These are phyloP conservation scores for Trogon surrucura DNA, from an alignment of 2,113 vertebrate genomes.

Conservation along the genomic window DNA sequence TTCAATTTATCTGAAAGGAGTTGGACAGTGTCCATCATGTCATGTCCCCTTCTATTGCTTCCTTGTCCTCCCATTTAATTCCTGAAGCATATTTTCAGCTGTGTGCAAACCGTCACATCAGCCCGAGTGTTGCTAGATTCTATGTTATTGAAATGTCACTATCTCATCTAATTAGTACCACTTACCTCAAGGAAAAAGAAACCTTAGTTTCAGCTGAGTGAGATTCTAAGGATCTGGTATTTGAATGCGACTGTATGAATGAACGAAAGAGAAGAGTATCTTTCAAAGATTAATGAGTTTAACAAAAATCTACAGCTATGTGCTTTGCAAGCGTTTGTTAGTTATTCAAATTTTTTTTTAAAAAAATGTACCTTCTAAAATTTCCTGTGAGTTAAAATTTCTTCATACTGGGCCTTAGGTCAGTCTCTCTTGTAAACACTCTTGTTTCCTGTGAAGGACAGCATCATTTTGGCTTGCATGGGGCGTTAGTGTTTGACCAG, in stretches of 20 bases:
- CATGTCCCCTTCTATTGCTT: not conserved
- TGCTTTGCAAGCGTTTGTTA: not conserved
- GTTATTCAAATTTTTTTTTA: not conserved
- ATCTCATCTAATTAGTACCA: not conserved
- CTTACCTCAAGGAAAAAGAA: not conserved
- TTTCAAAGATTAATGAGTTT: not conserved
- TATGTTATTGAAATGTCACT: not conserved
- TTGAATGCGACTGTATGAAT: not conserved
- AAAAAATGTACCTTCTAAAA: not conserved
- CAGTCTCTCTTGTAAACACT: not conserved
- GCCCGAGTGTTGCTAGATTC: not conserved
- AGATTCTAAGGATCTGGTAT: not conserved
- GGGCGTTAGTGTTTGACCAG: not conserved
- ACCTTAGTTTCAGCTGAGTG: not conserved
- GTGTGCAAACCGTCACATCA: not conserved
- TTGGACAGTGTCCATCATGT: not conserved
- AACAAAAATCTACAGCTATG: not conserved
- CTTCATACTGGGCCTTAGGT: not conserved
- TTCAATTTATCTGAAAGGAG: not conserved
- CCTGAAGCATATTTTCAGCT: not conserved
- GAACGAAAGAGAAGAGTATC: not conserved
- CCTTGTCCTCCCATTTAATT: not conserved
- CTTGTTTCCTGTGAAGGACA: not conserved
- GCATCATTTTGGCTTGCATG: not conserved
- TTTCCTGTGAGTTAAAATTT: not conserved